These are phyloP conservation scores for Pandemis heparana DNA, from an alignment of 2,888 invertebrate genomes.

Conservation along the genomic window DNA sequence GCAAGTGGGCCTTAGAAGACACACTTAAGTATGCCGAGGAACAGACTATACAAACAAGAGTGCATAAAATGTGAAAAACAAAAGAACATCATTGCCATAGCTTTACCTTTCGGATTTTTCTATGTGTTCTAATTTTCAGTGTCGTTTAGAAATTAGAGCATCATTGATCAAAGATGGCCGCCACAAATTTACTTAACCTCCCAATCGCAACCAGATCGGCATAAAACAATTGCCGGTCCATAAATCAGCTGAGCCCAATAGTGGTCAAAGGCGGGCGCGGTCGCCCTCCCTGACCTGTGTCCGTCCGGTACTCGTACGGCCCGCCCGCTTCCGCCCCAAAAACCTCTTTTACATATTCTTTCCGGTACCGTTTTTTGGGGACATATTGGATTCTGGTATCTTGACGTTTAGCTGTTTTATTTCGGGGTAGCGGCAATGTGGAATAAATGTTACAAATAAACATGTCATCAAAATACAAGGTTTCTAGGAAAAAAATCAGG, in stretches of 20 bases:
- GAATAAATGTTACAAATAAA: background rate
- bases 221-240: constrained; percentile 35
- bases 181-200: constrained; percentile 3
- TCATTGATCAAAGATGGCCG: background rate
- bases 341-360: constrained; percentile 42
- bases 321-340: constrained; percentile 42
- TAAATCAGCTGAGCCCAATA: constrained; percentile 36
- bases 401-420: constrained; percentile 35
- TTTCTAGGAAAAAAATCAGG: too few species aligned
- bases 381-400: constrained; percentile 42
- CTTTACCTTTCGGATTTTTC: too few species aligned
- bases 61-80: too few species aligned
- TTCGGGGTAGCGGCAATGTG: background rate
- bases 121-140: too few species aligned
- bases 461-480: too few species aligned
- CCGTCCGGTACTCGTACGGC: constrained; percentile 38
- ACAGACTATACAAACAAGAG: too few species aligned
- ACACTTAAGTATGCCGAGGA: too few species aligned
- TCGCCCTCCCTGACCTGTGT: constrained; percentile 36
- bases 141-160: too few species aligned
- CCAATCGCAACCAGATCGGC: constrained; percentile 1
- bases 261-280: constrained; percentile 38
- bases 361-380: constrained; percentile 41
- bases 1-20: too few species aligned
- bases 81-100: too few species aligned